A percentile compares a stretch with the other conserved stretches of the same genome.
Evolutionary conservation across 2,888 invertebrate genomes (phyloP).

Genomic region (Poecilus cupreus): DNA sequence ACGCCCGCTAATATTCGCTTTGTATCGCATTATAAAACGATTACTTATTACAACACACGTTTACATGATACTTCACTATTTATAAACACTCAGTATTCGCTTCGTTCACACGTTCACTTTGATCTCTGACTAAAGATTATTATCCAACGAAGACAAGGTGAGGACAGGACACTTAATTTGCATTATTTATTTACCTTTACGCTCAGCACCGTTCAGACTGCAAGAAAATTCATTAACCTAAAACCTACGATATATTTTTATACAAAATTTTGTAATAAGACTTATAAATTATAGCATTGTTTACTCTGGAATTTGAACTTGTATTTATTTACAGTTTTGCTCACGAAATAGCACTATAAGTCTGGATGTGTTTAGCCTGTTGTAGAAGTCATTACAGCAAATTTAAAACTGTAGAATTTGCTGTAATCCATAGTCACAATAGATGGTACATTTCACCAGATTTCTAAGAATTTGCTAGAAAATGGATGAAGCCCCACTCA

Average conservation of each 20-base stretch:
- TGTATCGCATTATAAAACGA: constrained; percentile 34
- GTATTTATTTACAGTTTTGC: not conserved
- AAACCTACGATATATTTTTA: not conserved
- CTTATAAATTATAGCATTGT: no score
- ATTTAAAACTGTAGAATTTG: not conserved
- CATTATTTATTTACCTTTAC: not conserved
- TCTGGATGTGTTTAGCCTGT: not conserved
- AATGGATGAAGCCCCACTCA: no score
- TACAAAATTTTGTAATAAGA: no score
- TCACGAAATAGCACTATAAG: constrained; percentile 25
- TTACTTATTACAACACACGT: constrained; percentile 31
- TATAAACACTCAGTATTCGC: constrained; percentile 12
- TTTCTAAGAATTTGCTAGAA: not conserved
- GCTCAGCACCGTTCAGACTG: constrained; percentile 13
- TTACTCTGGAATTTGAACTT: not conserved
- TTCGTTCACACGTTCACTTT: constrained; percentile 36
- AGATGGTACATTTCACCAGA: not conserved
- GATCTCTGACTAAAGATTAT: constrained; percentile 28
- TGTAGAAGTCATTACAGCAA: not conserved
- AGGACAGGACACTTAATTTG: constrained; percentile 21
- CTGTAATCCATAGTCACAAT: no score
- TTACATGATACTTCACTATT: constrained; percentile 22
- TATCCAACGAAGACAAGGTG: constrained; percentile 45
- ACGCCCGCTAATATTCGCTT: constrained; percentile 38
- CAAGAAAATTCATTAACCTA: not conserved